These are phyloP conservation scores for Rhinolophus sinicus DNA, from an alignment of 2,113 vertebrate species.

Conservation along the genomic window DNA sequence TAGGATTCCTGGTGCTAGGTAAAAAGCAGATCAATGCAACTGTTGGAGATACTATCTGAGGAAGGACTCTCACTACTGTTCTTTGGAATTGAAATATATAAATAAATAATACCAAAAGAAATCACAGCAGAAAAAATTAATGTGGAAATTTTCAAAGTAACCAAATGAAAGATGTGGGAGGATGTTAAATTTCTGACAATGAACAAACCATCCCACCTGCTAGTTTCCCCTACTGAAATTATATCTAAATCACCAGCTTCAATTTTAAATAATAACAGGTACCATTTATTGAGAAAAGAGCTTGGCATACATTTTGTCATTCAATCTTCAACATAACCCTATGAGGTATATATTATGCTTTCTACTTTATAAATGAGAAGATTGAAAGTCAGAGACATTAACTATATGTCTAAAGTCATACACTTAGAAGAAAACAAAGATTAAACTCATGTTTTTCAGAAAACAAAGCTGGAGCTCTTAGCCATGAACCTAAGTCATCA, in stretches of 20 bases:
- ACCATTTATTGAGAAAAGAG: slow-evolving; percentile 45
- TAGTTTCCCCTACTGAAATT: slow-evolving; percentile 54
- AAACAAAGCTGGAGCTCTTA: slow-evolving; percentile 20
- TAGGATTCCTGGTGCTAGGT: not conserved
- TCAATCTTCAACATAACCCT: slow-evolving; percentile 52
- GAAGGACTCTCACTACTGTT: not conserved
- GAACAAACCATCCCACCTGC: slow-evolving; percentile 37
- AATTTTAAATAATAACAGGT: slow-evolving; percentile 64
- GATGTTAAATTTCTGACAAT: slow-evolving; percentile 46
- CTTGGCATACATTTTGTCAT: slow-evolving; percentile 52
- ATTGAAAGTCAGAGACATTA: slow-evolving; percentile 47
- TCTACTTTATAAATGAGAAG: slow-evolving; percentile 50
- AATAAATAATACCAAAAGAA: not conserved
- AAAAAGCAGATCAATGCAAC: not conserved
- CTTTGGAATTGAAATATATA: slow-evolving; percentile 24
- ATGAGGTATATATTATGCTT: slow-evolving; percentile 12
- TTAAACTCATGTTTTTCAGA: not conserved
- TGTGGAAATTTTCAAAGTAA: slow-evolving; percentile 45
- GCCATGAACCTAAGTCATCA: not conserved
- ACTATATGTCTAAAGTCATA: slow-evolving; percentile 5
- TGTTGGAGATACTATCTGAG: not conserved
- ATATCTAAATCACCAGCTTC: slow-evolving; percentile 46
- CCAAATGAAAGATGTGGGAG: slow-evolving; percentile 51
- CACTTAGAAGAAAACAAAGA: slow-evolving; percentile 32
- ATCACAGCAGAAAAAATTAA: slow-evolving; percentile 27